phyloP scores from a whole-genome alignment of 2,797 vertebrate genomes.

The Eleutherodactylus coqui region DNA sequence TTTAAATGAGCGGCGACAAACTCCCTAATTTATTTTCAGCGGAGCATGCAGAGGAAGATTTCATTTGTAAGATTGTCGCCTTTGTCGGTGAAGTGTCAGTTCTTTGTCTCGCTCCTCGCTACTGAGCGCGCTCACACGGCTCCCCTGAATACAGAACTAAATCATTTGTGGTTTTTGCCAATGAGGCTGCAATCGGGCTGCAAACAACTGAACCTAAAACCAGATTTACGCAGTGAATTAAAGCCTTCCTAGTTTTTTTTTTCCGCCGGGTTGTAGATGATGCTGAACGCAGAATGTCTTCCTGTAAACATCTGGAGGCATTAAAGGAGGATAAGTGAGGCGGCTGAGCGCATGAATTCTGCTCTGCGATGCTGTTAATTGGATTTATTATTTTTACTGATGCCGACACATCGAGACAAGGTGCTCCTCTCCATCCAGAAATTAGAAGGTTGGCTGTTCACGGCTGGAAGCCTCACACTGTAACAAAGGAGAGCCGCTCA shows the following conservation, averaged over 20 bases:
- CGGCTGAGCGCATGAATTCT: neutral
- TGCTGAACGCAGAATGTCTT: neutral
- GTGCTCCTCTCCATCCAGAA: conserved; percentile 18
- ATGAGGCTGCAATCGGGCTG: neutral
- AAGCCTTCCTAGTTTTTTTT: no score
- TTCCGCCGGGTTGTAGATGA: neutral
- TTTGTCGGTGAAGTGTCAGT: neutral
- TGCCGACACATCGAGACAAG: neutral
- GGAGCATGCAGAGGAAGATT: conserved; percentile 46
- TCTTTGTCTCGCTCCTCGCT: conserved; percentile 3
- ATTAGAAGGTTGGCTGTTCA: neutral
- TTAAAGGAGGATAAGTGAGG: neutral
- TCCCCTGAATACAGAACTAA: conserved; percentile 17
- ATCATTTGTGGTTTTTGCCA: conserved; percentile 21
- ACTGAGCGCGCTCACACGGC: neutral
- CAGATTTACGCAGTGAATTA: conserved; percentile 15
- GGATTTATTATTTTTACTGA: conserved; percentile 46
- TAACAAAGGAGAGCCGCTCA: neutral
- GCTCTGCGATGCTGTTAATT: conserved; percentile 8
- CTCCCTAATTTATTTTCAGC: conserved; percentile 67
- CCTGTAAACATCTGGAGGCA: conserved; percentile 44
- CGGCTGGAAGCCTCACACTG: neutral
- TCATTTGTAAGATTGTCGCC: conserved; percentile 45
- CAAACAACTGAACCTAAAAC: conserved; percentile 11
- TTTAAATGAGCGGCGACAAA: conserved; percentile 64